Conservation (phyloP, 2,888 invertebrate species). For the Drosophila mercatorum region DNA sequence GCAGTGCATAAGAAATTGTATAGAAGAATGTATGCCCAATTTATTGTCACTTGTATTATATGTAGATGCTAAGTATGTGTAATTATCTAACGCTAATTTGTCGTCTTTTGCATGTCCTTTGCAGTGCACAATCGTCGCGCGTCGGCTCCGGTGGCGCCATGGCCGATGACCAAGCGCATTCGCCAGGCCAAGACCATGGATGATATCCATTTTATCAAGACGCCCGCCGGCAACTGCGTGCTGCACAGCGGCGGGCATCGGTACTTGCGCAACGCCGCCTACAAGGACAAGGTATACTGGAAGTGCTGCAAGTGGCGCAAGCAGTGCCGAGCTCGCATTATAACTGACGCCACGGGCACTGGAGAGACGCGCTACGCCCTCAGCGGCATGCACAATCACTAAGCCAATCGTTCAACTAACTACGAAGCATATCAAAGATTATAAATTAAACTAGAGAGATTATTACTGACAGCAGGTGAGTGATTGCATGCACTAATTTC, state of each 20-base stretch:
- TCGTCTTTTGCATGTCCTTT: conserved; percentile 15
- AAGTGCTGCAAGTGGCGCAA: conserved; percentile 85
- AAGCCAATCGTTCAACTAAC: conserved; percentile 4
- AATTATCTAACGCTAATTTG: conserved; percentile 10
- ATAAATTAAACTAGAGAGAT: not conserved
- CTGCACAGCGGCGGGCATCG: conserved; percentile 83
- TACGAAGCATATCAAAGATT: not conserved
- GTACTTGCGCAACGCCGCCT: conserved; percentile 84
- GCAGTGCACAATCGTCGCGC: conserved; percentile 37
- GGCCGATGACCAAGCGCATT: conserved; percentile 58
- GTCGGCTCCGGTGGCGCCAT: conserved; percentile 12
- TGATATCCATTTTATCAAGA: conserved; percentile 78
- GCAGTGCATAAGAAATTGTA: conserved; percentile 11
- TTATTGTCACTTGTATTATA: not conserved
- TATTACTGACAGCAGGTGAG: conserved; percentile 1
- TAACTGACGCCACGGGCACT: conserved; percentile 77
- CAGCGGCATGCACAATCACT: conserved; percentile 84
- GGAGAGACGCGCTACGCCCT: conserved; percentile 59
- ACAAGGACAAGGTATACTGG: conserved; percentile 84
- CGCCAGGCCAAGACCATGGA: conserved; percentile 71
- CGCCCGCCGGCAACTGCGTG: conserved; percentile 82
- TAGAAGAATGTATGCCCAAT: conserved; percentile 11
- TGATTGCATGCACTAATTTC: not conserved
- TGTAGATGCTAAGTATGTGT: not conserved
- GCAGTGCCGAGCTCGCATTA: conserved; percentile 83